phyloP scores from a whole-genome alignment of 1,140 invertebrate species.

The Pemphigus obesinymphae region DNA sequence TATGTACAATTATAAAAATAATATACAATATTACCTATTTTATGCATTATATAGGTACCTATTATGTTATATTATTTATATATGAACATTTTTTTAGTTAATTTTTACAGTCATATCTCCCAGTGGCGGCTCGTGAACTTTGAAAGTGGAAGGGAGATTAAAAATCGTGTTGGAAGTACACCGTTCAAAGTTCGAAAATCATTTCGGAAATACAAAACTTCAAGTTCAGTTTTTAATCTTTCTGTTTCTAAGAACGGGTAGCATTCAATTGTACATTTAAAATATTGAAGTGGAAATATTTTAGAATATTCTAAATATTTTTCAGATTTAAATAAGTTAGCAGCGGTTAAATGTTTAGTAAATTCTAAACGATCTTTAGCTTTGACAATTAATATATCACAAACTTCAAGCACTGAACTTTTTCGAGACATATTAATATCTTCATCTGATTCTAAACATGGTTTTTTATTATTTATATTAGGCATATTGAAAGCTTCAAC shows the following conservation, averaged over 20 bases:
- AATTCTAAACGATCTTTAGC: background rate
- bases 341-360: background rate
- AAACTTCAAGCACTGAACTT: background rate
- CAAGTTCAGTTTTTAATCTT: background rate
- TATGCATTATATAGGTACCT: no score
- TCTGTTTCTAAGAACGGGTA: background rate
- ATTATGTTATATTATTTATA: no score
- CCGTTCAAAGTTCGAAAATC: background rate
- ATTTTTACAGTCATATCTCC: no score
- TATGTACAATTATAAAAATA: no score
- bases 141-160: background rate
- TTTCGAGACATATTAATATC: background rate
- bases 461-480: background rate
- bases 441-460: background rate
- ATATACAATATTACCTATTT: no score
- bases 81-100: no score
- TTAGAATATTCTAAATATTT: background rate
- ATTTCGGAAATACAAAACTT: background rate
- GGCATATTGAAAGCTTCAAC: no score
- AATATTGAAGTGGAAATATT: conserved; percentile 47
- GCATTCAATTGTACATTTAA: background rate
- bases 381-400: background rate
- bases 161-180: background rate
- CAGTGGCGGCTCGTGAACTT: no score
- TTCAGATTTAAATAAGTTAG: background rate